Conservation (phyloP, 2,888 invertebrate genomes). For the Panopea generosa region DNA sequence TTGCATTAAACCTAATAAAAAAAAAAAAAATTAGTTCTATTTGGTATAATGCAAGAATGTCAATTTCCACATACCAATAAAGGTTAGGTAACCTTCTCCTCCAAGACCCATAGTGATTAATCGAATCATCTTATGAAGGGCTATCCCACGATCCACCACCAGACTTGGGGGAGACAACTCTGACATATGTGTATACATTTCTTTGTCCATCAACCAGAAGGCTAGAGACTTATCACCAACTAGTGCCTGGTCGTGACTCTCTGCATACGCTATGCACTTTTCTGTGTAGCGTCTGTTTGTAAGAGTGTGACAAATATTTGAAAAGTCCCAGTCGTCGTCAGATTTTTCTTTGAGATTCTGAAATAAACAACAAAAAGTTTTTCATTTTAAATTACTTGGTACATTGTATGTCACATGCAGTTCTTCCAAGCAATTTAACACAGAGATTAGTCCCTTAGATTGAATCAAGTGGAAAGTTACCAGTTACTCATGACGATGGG, state of each 20-base stretch:
- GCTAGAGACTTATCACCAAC: constrained; percentile 98
- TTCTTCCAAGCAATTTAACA: no score
- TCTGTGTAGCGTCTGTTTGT: constrained; percentile 98
- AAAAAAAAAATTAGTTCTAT: no score
- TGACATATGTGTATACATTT: constrained; percentile 99
- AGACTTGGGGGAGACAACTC: constrained; percentile 85
- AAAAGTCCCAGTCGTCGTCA: constrained; percentile 98
- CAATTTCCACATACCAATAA: constrained; percentile 90
- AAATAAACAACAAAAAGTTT: background rate
- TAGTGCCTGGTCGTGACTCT: constrained; percentile 97
- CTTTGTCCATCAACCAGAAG: constrained; percentile 99
- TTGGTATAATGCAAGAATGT: no score
- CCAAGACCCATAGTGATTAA: constrained; percentile 97
- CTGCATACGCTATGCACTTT: constrained; percentile 98
- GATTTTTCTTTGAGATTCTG: constrained; percentile 86
- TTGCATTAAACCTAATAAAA: no score
- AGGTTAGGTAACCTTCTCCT: constrained; percentile 99
- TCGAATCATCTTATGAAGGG: constrained; percentile 98
- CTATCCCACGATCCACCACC: constrained; percentile 95
- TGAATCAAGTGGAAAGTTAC: no score
- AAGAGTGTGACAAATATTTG: constrained; percentile 95
- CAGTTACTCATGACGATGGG: no score
- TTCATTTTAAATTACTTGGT: background rate
- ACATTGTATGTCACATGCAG: no score
- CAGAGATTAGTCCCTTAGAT: no score